A percentile compares a stretch with the other conserved stretches of the same genome.
Evolutionary conservation across 1,140 invertebrate genomes (phyloP).

Genomic region (Drosophila teissieri): DNA sequence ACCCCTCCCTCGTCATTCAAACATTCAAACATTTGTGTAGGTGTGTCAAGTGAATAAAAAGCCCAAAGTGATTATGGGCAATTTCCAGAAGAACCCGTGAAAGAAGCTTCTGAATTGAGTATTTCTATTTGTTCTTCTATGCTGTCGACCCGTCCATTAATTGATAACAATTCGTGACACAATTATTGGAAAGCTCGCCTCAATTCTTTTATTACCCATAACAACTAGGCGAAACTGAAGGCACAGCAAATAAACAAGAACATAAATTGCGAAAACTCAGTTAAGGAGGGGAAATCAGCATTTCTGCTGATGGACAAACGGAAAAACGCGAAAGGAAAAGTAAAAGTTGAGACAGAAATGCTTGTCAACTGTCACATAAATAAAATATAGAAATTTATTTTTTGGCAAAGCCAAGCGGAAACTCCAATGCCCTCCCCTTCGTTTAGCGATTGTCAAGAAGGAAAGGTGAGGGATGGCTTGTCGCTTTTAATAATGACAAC

Average conservation of each 20-base stretch:
- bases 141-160: conserved; percentile 49
- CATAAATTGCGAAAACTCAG: conserved; percentile 14
- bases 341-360: conserved; percentile 47
- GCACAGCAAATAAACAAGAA: conserved; percentile 21
- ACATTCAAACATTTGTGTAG: conserved; percentile 46
- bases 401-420: conserved; percentile 43
- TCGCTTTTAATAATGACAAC: conserved; percentile 80
- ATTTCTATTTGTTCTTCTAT: conserved; percentile 21
- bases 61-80: conserved; percentile 63
- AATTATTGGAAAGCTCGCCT: conserved; percentile 61
- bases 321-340: conserved; percentile 14
- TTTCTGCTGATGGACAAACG: conserved; percentile 52
- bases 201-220: conserved; percentile 46
- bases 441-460: conserved; percentile 33
- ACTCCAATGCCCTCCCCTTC: conserved; percentile 31
- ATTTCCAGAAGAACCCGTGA: conserved; percentile 44
- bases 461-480: conserved; percentile 12
- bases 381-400: conserved; percentile 71
- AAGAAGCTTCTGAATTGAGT: conserved; percentile 12
- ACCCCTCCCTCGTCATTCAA: conserved; percentile 5
- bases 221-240: conserved; percentile 31
- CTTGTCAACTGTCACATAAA: conserved; percentile 75
- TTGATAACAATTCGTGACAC: conserved; percentile 77
- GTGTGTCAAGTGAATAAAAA: conserved; percentile 74
- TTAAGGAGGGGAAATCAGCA: conserved; percentile 18